Evolutionary conservation across 2,797 vertebrate species (phyloP), one percentile per base, ranked within the genome.

Genomic region (Characodon lateralis): DNA sequence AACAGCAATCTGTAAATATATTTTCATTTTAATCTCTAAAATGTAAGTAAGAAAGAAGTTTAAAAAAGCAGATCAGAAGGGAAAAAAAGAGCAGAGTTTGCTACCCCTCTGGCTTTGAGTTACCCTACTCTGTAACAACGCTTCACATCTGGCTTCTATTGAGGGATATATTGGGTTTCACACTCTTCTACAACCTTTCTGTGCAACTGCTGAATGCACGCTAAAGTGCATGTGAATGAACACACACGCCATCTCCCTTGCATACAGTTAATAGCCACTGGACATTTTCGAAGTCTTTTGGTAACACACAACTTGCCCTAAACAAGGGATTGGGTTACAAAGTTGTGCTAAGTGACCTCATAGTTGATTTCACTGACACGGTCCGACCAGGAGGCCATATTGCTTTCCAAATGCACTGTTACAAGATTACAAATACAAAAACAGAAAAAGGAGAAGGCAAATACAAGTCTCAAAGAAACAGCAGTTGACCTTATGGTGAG

Each of bases 81-180:
- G 65, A 61, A 77, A 7, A 76, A 61, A 59, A 35, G 28, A 72
- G 55, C 28, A 77, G 59, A 22, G n/a, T 16, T 79, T 85, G 76
- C 78, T 85, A 50, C 41, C 76, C 68, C 80, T 88, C 71, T 80
- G 78, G 85, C 77, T 86, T 53, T n/a, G 70, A 84, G 80, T 70
- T 84, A 61, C 82, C 86, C 79, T 73, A 83, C 73, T 89, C 79
- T 75, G 74, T 72, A 88, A 73, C 86, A 55, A 69, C 1, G 76
- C 85, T 92, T 86, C 91, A 95, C 95, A 96, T 95, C 94, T 96
- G 95, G 95, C 91, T 95, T 93, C 88, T 85, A 93, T 94, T 94
- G 89, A 90, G 71, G 55, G 73, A 86, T 83, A 87, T 88, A 93
- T 95, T 87, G 71, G 83, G 89, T 95, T 95, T 83, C 93, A 94